A percentile compares a stretch with the other conserved stretches of the same genome.
These are phyloP conservation scores for Gymnobelideus leadbeateri DNA, from an alignment of 2,113 vertebrate species.

Conservation along the genomic window DNA sequence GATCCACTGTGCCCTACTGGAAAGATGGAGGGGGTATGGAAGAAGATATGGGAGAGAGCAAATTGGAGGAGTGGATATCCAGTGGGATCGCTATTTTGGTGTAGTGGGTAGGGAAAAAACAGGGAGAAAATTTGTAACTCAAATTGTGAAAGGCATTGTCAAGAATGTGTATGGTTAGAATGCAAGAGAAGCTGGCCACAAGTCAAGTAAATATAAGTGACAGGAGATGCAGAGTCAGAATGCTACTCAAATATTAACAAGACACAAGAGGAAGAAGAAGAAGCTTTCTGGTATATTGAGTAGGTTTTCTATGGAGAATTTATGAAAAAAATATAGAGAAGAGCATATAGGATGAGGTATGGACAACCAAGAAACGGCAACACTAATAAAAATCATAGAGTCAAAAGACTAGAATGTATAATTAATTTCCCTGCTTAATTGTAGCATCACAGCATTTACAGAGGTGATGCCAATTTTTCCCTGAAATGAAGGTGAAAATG, in stretches of 20 bases:
- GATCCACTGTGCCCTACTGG: no score
- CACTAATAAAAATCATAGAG: neutral
- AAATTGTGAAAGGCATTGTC: neutral
- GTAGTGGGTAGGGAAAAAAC: no score
- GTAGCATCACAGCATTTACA: neutral
- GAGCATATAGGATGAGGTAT: neutral
- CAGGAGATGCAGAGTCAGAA: neutral
- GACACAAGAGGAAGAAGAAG: neutral
- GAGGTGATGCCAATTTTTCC: neutral
- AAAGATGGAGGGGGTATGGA: no score
- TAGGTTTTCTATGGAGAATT: neutral
- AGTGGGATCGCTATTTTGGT: no score
- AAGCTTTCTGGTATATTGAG: neutral
- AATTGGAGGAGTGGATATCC: no score
- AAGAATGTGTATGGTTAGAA: neutral
- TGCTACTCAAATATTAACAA: neutral
- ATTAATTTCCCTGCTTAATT: neutral
- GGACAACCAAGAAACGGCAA: neutral
- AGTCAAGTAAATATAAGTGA: neutral
- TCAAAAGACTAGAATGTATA: neutral
- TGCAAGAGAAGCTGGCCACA: neutral
- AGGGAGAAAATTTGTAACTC: no score
- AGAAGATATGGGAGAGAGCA: no score
- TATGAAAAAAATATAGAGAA: neutral
- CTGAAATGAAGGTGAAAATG: neutral